These are phyloP conservation scores for Daboia siamensis DNA, from an alignment of 2,113 vertebrate species.

Conservation along the genomic window DNA sequence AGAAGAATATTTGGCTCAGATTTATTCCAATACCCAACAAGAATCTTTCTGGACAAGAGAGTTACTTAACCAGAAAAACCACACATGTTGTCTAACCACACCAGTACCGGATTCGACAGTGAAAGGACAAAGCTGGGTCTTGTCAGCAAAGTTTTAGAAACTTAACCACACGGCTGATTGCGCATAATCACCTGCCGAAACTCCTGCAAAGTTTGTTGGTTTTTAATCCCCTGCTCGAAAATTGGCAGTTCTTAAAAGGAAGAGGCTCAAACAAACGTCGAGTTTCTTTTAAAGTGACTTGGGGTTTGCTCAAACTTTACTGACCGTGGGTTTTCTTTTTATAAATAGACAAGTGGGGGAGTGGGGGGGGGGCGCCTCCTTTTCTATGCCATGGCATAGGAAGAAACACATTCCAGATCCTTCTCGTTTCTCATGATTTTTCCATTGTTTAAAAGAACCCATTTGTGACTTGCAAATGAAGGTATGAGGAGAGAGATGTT, in stretches of 20 bases:
- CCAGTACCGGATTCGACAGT: not conserved
- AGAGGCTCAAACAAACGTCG: not conserved
- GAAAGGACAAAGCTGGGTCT: not conserved
- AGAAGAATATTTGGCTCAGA: not conserved
- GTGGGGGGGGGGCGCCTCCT: fast-evolving
- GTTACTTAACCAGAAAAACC: not conserved
- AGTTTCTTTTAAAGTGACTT: not conserved
- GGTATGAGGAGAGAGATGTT: not conserved
- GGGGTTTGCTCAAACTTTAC: not conserved
- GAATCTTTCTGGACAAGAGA: not conserved
- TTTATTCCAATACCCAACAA: not conserved
- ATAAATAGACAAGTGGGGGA: not conserved
- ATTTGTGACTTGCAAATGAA: not conserved
- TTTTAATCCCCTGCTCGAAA: not conserved
- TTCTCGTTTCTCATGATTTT: not conserved
- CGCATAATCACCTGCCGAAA: not conserved
- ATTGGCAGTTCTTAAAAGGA: not conserved
- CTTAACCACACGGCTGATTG: not conserved
- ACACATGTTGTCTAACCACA: not conserved
- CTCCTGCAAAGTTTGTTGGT: not conserved
- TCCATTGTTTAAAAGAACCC: not conserved
- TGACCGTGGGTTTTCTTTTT: not conserved
- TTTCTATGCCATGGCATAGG: not conserved
- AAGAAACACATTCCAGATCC: not conserved
- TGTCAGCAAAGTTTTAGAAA: not conserved